Evolutionary conservation across 2,113 vertebrate species (phyloP).

Genomic region (Pterocles gutturalis): DNA sequence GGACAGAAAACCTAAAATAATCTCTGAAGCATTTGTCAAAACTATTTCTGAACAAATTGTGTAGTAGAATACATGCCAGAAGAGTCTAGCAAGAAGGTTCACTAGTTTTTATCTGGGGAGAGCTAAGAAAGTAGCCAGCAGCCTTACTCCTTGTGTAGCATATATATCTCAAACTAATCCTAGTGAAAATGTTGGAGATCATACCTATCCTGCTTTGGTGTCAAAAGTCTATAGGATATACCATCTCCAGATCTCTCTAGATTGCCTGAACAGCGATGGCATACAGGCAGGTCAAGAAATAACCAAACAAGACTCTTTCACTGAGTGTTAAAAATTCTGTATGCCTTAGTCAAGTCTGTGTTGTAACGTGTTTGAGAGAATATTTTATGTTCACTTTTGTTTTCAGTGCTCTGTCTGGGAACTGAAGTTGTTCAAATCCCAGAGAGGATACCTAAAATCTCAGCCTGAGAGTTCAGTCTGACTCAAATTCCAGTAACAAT

Average conservation of each 20-base stretch:
- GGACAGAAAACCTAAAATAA: neutral
- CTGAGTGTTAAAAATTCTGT: neutral
- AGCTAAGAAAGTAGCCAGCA: neutral
- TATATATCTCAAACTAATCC: neutral
- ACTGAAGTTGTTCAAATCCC: neutral
- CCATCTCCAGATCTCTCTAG: neutral
- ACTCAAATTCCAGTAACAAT: conserved; percentile 29
- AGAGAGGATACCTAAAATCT: conserved; percentile 8
- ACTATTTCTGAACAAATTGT: neutral
- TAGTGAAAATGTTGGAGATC: neutral
- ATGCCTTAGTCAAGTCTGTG: neutral
- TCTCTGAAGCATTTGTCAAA: neutral
- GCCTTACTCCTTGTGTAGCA: neutral
- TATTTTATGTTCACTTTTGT: neutral
- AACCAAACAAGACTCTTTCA: neutral
- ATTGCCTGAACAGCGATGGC: neutral
- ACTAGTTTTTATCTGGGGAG: neutral
- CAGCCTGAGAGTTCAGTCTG: conserved; percentile 4
- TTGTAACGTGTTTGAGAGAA: neutral
- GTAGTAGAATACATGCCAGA: neutral
- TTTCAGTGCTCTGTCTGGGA: neutral
- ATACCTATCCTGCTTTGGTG: neutral
- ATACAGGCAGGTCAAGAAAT: neutral
- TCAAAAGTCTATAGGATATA: neutral
- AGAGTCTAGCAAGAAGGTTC: neutral